phyloP scores from a whole-genome alignment of 2,888 invertebrate species.

The Onthophagus sagittarius region DNA sequence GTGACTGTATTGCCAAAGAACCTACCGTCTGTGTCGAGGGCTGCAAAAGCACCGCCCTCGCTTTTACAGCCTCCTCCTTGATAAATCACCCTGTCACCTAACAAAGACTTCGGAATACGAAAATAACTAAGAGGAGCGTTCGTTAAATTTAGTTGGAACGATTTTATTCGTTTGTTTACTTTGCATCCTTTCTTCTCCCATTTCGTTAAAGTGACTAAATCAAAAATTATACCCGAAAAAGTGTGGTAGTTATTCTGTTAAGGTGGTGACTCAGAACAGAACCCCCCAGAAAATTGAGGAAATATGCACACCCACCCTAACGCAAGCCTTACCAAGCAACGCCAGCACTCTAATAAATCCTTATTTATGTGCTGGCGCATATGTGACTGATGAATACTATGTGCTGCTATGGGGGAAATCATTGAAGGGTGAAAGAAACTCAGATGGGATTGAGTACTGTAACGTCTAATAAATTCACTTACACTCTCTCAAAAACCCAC shows the following conservation, averaged over 20 bases:
- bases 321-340: background rate
- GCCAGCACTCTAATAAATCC: slow-evolving; percentile 14
- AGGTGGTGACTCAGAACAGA: background rate
- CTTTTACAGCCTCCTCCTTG: background rate
- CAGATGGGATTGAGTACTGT: background rate
- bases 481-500: background rate
- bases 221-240: too few species aligned
- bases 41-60: background rate
- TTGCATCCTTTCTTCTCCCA: too few species aligned
- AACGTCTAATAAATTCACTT: background rate
- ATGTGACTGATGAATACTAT: slow-evolving; percentile 19
- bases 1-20: slow-evolving; percentile 36
- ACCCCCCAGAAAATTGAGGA: background rate
- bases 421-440: background rate
- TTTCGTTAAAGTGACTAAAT: too few species aligned
- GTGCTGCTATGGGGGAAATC: background rate
- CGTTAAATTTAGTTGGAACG: background rate
- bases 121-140: background rate
- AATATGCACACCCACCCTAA: background rate
- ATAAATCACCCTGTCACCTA: background rate
- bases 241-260: too few species aligned
- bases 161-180: too few species aligned
- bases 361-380: slow-evolving; percentile 20
- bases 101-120: slow-evolving; percentile 2
- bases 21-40: background rate